Conservation (phyloP, 2,113 vertebrate genomes). For the Phainopepla nitens region DNA sequence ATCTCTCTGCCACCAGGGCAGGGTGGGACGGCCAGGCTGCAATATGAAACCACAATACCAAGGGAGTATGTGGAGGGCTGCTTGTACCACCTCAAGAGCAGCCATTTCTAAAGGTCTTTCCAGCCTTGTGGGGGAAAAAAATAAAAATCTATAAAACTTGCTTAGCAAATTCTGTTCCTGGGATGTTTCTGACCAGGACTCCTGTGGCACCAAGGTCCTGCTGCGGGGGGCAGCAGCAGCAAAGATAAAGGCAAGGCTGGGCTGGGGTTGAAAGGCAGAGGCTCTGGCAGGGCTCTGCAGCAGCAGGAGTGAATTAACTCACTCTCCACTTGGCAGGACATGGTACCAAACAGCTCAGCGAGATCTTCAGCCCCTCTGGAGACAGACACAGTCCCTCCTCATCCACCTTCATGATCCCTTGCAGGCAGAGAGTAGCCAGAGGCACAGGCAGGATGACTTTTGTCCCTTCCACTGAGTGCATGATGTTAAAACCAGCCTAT, state of each 20-base stretch:
- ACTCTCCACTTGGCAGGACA: not conserved
- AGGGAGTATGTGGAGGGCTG: not conserved
- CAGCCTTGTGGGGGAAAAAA: not conserved
- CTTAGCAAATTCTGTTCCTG: not conserved
- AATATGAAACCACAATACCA: not conserved
- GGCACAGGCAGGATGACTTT: not conserved
- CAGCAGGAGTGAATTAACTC: not conserved
- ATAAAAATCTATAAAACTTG: not conserved
- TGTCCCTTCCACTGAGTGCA: not conserved
- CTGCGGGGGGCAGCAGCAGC: not conserved
- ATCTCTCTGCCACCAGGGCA: not conserved
- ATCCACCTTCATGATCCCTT: not conserved
- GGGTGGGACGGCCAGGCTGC: not conserved
- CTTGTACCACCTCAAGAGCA: not conserved
- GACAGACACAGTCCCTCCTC: not conserved
- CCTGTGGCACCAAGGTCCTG: not conserved
- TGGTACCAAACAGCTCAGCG: accelerated
- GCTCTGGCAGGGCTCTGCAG: not conserved
- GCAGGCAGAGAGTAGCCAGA: not conserved
- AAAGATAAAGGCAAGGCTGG: not conserved
- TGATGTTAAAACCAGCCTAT: not conserved
- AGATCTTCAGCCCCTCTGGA: not conserved
- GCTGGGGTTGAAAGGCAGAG: not conserved
- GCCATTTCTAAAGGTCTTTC: not conserved
- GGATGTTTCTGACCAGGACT: not conserved